Conservation (phyloP, 2,113 vertebrate species). For the Lynx canadensis region DNA sequence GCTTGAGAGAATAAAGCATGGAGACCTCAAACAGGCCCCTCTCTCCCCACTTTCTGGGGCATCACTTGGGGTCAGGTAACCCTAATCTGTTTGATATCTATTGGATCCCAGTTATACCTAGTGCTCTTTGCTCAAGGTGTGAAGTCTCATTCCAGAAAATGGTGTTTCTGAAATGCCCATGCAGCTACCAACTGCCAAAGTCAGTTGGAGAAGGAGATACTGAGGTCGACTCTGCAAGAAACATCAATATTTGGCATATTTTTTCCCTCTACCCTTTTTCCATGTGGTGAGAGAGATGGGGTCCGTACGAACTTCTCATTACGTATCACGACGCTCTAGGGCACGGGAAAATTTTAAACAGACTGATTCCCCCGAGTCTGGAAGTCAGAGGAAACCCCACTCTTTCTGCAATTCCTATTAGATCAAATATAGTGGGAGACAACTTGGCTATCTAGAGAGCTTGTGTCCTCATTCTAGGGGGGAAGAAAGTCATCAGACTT, state of each 20-base stretch:
- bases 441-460: background rate
- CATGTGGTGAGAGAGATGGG: background rate
- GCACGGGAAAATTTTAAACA: background rate
- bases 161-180: background rate
- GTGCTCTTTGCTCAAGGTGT: background rate
- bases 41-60: background rate
- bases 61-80: background rate
- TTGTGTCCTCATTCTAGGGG: background rate
- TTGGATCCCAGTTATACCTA: background rate
- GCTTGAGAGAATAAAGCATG: background rate
- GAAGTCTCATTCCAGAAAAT: background rate
- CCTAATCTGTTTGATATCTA: background rate
- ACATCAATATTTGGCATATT: background rate
- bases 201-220: background rate
- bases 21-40: background rate
- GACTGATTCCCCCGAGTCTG: background rate
- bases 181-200: background rate
- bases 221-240: background rate
- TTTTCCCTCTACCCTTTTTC: background rate
- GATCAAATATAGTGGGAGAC: background rate
- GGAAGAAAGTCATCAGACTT: constrained; percentile 78
- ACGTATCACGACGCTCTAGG: background rate
- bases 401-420: background rate
- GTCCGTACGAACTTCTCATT: background rate
- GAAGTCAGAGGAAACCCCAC: background rate